These are phyloP conservation scores for Luperina testacea DNA, from an alignment of 2,888 invertebrate species.

Conservation along the genomic window DNA sequence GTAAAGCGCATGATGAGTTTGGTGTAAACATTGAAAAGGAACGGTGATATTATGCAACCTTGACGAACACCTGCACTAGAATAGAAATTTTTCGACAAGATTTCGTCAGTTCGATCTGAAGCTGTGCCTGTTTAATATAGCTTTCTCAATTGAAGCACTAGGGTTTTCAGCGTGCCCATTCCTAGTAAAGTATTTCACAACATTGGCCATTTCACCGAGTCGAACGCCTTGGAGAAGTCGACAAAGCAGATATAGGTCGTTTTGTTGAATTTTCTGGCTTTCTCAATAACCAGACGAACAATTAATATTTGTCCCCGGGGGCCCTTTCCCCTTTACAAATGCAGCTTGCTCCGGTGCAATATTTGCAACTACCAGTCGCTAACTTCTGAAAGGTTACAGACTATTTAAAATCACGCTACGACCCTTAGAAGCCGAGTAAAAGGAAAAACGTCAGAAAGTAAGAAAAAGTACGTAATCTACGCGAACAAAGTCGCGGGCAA, in stretches of 20 bases:
- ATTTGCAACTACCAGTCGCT: neutral
- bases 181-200: neutral
- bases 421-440: neutral
- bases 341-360: neutral
- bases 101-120: neutral
- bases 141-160: neutral
- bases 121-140: too few relatives aligned
- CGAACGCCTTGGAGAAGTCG: neutral
- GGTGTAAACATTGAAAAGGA: neutral
- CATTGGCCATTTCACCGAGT: neutral
- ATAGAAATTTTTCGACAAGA: neutral
- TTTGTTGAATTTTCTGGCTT: neutral
- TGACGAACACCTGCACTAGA: neutral
- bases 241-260: neutral
- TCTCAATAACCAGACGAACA: neutral
- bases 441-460: neutral
- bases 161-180: neutral
- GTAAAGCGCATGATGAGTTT: neutral
- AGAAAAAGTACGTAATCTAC: neutral
- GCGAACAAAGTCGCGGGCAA: too few relatives aligned
- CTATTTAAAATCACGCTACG: neutral
- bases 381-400: neutral
- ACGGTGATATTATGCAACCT: neutral
- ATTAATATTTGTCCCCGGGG: neutral
- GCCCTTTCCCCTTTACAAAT: neutral